phyloP scores from a whole-genome alignment of 2,113 vertebrate species.

The Athene cunicularia region DNA sequence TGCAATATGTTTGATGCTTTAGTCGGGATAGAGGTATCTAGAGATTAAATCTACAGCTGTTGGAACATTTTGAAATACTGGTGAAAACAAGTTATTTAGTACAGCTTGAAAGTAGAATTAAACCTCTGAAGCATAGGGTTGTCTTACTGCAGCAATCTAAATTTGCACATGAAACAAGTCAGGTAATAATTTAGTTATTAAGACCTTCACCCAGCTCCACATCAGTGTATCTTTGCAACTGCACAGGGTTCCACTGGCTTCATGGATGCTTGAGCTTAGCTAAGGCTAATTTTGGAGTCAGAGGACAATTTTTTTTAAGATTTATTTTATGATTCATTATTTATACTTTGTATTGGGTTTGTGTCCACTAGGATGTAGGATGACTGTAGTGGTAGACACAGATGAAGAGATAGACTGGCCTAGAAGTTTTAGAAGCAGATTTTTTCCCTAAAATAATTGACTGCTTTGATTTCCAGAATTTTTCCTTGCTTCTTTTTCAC shows the following conservation, averaged over 20 bases:
- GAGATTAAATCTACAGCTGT: slow-evolving; percentile 8
- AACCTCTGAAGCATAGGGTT: neutral
- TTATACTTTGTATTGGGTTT: neutral
- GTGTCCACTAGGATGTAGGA: neutral
- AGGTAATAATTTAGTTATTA: neutral
- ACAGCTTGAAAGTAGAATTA: neutral
- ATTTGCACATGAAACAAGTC: neutral
- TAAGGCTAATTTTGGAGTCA: neutral
- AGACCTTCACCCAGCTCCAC: neutral
- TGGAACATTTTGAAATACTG: slow-evolving; percentile 4
- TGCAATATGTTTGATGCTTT: slow-evolving; percentile 20
- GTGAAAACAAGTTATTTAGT: neutral
- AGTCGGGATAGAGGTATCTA: neutral
- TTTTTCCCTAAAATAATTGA: neutral
- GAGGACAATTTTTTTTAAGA: neutral
- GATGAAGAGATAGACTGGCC: neutral
- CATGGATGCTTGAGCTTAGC: neutral
- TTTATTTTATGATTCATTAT: neutral
- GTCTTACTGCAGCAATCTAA: neutral
- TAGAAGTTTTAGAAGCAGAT: neutral
- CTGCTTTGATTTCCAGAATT: neutral
- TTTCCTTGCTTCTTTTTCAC: neutral
- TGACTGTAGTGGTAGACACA: neutral
- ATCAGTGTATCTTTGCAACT: neutral
- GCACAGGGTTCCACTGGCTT: neutral